A percentile compares a stretch with the other conserved stretches of the same genome.
These are phyloP conservation scores for Apis mellifera DNA, from an alignment of 1,140 invertebrate genomes.

Conservation along the genomic window Amel_HAv3.1 CM009934.2:12748001-12748500, in stretches of 20 bases:
- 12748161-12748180: slow-evolving; percentile 46
- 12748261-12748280: slow-evolving; percentile 10
- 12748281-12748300: slow-evolving; percentile 36
- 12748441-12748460: slow-evolving; percentile 48
- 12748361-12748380: background rate
- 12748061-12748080: slow-evolving; percentile 57
- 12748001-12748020: slow-evolving; percentile 50
- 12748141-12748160: slow-evolving; percentile 15
- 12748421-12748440: slow-evolving; percentile 63
- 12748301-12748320: slow-evolving; percentile 23
- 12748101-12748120: slow-evolving; percentile 50
- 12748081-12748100: slow-evolving; percentile 49
- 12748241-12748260: background rate
- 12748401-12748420: slow-evolving; percentile 29
- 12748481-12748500: background rate
- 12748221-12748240: slow-evolving; percentile 39
- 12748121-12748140: background rate
- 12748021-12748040: slow-evolving; percentile 65
- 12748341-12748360: background rate
- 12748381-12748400: background rate
- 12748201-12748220: slow-evolving; percentile 35
- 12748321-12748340: slow-evolving; percentile 40
- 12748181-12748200: slow-evolving; percentile 68
- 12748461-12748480: slow-evolving; percentile 56
- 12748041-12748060: slow-evolving; percentile 71